Conservation (phyloP, 2,888 invertebrate species). For the Hipparchia semele region DNA sequence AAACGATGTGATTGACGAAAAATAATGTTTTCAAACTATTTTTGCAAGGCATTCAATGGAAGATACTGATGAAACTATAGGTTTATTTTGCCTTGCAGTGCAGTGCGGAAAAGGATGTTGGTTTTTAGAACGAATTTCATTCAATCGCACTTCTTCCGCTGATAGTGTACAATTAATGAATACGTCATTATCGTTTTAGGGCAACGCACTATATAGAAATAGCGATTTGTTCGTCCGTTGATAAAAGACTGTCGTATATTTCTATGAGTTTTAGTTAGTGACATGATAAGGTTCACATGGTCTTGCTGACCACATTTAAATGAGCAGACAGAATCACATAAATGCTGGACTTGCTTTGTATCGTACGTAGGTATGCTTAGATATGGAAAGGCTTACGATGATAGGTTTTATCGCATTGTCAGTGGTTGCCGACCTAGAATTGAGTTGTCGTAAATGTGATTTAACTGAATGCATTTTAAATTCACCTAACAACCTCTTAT, state of each 20-base stretch:
- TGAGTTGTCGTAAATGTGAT: not conserved
- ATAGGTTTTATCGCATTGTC: conserved; percentile 10
- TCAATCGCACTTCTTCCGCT: conserved; percentile 53
- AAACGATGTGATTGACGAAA: not conserved
- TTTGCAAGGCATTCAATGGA: not conserved
- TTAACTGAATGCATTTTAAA: conserved; percentile 1
- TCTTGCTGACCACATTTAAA: not conserved
- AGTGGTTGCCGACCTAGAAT: conserved; percentile 21
- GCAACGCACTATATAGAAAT: conserved; percentile 55
- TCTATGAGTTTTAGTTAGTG: not conserved
- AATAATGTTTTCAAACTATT: not conserved
- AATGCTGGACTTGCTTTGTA: too few relatives aligned
- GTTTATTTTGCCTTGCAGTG: conserved; percentile 21
- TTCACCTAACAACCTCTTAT: too few relatives aligned
- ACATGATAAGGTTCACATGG: not conserved
- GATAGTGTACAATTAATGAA: conserved; percentile 44
- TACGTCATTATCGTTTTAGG: conserved; percentile 61
- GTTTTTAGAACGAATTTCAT: conserved; percentile 41
- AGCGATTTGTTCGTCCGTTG: conserved; percentile 52
- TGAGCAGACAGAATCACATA: not conserved
- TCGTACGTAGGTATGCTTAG: not conserved
- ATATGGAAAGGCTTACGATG: not conserved
- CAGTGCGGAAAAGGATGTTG: conserved; percentile 38
- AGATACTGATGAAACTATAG: not conserved
- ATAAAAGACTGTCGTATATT: conserved; percentile 11